phyloP scores from a whole-genome alignment of 2,888 invertebrate species.

The Poecilus cupreus region DNA sequence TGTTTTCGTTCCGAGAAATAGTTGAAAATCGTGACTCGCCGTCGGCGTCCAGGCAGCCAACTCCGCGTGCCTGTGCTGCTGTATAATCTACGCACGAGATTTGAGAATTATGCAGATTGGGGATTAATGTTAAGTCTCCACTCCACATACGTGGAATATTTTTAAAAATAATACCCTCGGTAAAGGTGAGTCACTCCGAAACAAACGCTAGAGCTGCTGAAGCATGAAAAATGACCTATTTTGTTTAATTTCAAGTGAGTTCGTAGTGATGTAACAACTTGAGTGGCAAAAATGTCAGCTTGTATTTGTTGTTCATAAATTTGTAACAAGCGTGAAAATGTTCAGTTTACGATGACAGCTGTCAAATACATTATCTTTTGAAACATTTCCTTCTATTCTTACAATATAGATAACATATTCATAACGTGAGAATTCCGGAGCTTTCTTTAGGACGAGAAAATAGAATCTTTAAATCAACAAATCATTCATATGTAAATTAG shows the following conservation, averaged over 20 bases:
- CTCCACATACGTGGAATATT: not conserved
- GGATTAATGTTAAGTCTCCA: not conserved
- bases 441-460: not conserved
- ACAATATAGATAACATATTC: constrained; percentile 13
- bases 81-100: constrained; percentile 11
- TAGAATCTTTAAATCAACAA: not conserved
- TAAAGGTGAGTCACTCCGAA: too few species aligned
- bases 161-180: not conserved
- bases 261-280: not conserved
- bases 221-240: too few species aligned
- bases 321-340: constrained; percentile 2
- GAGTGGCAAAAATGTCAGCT: not conserved
- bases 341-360: constrained; percentile 15
- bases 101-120: constrained; percentile 8
- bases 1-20: constrained; percentile 1
- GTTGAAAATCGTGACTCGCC: constrained; percentile 15
- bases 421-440: not conserved
- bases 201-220: not conserved
- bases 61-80: not conserved
- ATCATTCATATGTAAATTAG: constrained; percentile 2
- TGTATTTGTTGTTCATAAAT: not conserved
- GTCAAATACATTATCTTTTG: constrained; percentile 11
- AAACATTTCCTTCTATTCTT: constrained; percentile 1
- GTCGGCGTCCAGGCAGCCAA: not conserved
- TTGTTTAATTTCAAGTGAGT: too few species aligned